Evolutionary conservation across 2,113 vertebrate species (phyloP).

Genomic region (Anarhynchus alexandrinus): DNA sequence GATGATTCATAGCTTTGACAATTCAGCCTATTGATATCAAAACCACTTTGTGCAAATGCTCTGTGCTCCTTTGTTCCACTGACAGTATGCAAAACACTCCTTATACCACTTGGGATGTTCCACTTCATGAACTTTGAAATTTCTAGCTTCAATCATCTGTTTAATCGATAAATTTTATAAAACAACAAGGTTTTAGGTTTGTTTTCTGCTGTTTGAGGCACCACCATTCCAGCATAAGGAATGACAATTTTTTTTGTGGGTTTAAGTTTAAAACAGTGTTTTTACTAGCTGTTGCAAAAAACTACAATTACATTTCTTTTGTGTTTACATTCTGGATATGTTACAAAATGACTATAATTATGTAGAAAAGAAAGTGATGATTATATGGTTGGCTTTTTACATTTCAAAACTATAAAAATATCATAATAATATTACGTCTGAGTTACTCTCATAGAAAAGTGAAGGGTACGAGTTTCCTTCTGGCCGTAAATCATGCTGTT

Average conservation of each 20-base stretch:
- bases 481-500: background rate
- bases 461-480: background rate
- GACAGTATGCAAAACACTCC: background rate
- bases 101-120: background rate
- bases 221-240: background rate
- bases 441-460: background rate
- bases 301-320: slow-evolving; percentile 41
- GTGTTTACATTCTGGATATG: slow-evolving; percentile 57
- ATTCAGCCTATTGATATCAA: slow-evolving; percentile 35
- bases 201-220: background rate
- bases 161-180: background rate
- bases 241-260: background rate
- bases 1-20: slow-evolving; percentile 38
- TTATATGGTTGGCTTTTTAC: slow-evolving; percentile 50
- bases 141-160: background rate
- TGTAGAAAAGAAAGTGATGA: slow-evolving; percentile 41
- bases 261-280: slow-evolving; percentile 31
- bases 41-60: background rate
- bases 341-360: slow-evolving; percentile 72
- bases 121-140: background rate
- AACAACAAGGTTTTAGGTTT: background rate
- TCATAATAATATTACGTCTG: background rate
- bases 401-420: slow-evolving; percentile 53
- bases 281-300: slow-evolving; percentile 49
- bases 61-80: background rate